Base-by-base conservation (phyloP, 2,888 invertebrate genomes). In the Drosophila cognata region DNA sequence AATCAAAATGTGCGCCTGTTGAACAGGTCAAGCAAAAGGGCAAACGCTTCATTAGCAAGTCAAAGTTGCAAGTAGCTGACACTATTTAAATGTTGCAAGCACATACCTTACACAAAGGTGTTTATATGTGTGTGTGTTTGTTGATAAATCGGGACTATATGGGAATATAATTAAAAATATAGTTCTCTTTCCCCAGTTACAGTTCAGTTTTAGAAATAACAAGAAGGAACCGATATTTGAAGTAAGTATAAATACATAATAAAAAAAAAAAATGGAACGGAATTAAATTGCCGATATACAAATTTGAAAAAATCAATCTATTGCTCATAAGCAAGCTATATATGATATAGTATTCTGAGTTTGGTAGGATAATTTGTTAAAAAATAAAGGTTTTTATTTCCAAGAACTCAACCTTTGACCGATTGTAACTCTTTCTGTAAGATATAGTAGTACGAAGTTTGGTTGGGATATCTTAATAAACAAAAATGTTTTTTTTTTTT, bases 11-110 rank as follows among this genome's bases (percentile, higher is more conserved):
- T n/a, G 63, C 33, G 13, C 18, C 31, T 36, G 7, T 38, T 21
- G 56, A 60, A 55, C 31, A 60, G 60, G 51, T 71, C 62, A 59
- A 50, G 28, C 43, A 43, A 50, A 8, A 77, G 78, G 72, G 38
- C 82, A 74, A 25, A 33, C 52, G 50, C 58, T 43, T 48, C 76
- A 80, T 77, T 77, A 80, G 81, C 77, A 80, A 77, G 64, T 80
- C 71, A 61, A 38, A 56, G 41, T n/a, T 46, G n/a, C 53, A 35
- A 56, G 10, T 59, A 50, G 29, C 5, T 58, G 74, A 58, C 59
- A 58, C 41, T 78, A 48, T 78, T 71, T 41, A 29, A 18, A 35
- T 38, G 38, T 16, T 25, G 2, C 38, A 8, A 36, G 36, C 28
- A 18, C 21, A 46, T 7, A 46, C 25, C 18, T 16, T 4, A 31